A percentile compares a stretch with the other conserved stretches of the same genome.
phyloP scores from a whole-genome alignment of 2,113 vertebrate species.

The Grammomys surdaster region DNA sequence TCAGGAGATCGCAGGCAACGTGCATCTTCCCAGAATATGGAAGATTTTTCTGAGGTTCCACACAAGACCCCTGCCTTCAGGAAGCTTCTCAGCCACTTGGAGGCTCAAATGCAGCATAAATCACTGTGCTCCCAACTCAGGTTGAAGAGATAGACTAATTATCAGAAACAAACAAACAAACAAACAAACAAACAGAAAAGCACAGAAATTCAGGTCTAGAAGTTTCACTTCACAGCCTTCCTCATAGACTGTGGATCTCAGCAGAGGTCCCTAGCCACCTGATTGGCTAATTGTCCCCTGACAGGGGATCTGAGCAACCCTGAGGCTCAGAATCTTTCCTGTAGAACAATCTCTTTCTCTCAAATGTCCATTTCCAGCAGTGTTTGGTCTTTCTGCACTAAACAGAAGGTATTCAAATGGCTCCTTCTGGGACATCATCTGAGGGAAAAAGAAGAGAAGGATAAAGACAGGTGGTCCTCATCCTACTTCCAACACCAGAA shows the following conservation, averaged over 20 bases:
- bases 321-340: not conserved
- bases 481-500: not conserved
- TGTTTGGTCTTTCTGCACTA: not conserved
- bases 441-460: not conserved
- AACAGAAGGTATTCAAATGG: slow-evolving; percentile 7
- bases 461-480: not conserved
- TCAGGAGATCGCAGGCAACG: not conserved
- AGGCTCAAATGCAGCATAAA: not conserved
- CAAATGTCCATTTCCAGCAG: not conserved
- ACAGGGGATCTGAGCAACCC: not conserved
- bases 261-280: not conserved
- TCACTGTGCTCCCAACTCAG: not conserved
- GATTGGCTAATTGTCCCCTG: not conserved
- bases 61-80: not conserved
- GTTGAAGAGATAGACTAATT: not conserved
- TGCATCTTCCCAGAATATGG: not conserved
- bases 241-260: not conserved
- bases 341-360: not conserved
- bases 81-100: not conserved
- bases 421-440: not conserved
- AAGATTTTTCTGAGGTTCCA: not conserved
- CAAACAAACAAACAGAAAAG: not conserved
- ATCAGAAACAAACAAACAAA: not conserved
- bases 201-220: not conserved
- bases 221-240: not conserved